Evolutionary conservation across 2,888 invertebrate genomes (phyloP).

Genomic region (Unio delphinus): DNA sequence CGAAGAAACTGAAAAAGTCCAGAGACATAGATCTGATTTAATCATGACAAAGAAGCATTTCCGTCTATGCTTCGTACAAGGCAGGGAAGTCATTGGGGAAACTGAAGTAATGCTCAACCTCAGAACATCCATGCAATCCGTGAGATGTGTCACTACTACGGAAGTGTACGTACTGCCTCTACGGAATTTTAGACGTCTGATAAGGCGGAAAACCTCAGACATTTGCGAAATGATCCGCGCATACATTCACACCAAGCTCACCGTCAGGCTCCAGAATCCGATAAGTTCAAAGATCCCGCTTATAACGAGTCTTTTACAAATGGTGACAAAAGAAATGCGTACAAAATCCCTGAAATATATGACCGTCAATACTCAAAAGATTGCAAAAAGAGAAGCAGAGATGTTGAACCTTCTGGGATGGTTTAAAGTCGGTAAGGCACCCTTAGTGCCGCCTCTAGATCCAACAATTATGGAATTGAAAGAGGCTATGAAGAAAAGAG

Average conservation of each 20-base stretch:
- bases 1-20: conserved; percentile 15
- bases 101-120: conserved; percentile 38
- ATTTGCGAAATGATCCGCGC: conserved; percentile 34
- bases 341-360: conserved; percentile 25
- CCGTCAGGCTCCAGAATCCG: conserved; percentile 24
- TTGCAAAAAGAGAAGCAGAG: conserved; percentile 34
- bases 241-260: conserved; percentile 40
- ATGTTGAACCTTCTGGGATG: conserved; percentile 24
- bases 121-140: conserved; percentile 46
- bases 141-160: conserved; percentile 44
- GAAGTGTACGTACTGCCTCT: conserved; percentile 53
- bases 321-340: conserved; percentile 22
- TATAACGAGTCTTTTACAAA: conserved; percentile 28
- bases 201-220: conserved; percentile 23
- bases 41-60: conserved; percentile 17
- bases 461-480: conserved; percentile 32
- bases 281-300: conserved; percentile 42
- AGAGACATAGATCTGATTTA: conserved; percentile 18
- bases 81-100: conserved; percentile 53
- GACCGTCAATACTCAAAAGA: conserved; percentile 15
- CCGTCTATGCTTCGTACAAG: conserved; percentile 40
- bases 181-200: conserved; percentile 43
- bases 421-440: conserved; percentile 36
- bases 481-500: conserved; percentile 51
- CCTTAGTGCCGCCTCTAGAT: conserved; percentile 33